phyloP scores from a whole-genome alignment of 2,797 vertebrate species.

The Danio tinwini region DNA sequence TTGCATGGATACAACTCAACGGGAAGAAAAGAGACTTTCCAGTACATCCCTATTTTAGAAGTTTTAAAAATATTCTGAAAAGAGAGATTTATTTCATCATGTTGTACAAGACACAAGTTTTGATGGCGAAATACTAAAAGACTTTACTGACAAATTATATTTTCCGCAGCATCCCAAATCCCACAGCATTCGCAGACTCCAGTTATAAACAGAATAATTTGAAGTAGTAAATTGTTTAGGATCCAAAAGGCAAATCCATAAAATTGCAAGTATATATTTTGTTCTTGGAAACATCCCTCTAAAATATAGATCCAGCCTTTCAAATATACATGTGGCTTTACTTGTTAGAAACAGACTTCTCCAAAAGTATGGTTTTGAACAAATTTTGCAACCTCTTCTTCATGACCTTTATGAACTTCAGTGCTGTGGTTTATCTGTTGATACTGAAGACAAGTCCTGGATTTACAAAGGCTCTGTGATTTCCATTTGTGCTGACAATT shows the following conservation, averaged over 20 bases:
- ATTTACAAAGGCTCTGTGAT: conserved; percentile 42
- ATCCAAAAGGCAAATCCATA: conserved; percentile 44
- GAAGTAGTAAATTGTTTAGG: conserved; percentile 40
- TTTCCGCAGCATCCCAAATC: conserved; percentile 39
- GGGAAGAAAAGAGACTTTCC: conserved; percentile 35
- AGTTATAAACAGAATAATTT: conserved; percentile 51
- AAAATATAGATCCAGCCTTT: conserved; percentile 32
- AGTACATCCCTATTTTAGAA: conserved; percentile 46
- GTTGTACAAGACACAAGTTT: neutral
- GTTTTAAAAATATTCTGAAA: conserved; percentile 23
- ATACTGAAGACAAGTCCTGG: conserved; percentile 14
- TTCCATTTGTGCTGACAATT: conserved; percentile 41
- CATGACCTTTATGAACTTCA: conserved; percentile 13
- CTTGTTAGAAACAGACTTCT: neutral
- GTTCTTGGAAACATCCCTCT: conserved; percentile 37
- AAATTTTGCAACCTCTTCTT: neutral
- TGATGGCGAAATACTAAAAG: conserved; percentile 19
- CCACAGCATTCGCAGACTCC: conserved; percentile 39
- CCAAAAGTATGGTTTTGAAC: neutral
- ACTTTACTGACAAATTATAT: conserved; percentile 43
- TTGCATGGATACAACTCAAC: conserved; percentile 13
- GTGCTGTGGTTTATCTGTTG: neutral
- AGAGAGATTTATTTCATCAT: conserved; percentile 2
- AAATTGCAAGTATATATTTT: conserved; percentile 40
- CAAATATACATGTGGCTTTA: conserved; percentile 3